Base-by-base conservation (phyloP, 2,888 invertebrate species). In the Eumacrocentrus americanus region DNA sequence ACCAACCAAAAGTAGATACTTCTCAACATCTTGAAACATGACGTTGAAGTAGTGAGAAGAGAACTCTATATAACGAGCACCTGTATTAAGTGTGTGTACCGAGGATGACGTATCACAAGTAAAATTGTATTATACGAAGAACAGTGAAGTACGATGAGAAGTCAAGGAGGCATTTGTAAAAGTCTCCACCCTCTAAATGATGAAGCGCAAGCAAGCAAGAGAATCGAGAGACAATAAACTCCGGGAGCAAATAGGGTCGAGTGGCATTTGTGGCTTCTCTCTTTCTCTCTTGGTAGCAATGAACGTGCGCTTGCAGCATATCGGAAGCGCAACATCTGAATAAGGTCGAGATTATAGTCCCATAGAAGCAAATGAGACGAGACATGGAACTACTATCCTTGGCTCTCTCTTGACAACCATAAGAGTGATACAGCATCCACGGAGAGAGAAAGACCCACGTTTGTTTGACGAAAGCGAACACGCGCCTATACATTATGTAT, bases 401-500 rank as follows among this genome's bases (percentile, higher is more conserved):
- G 37, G 44, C 51, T 56, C 22, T 20, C 29, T 51, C 42, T 57
- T 42, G 52, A 57, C 56, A 57, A 42, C 23, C 29, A 46, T 25
- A 38, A 22, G 40, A 29, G 47, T 12, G n/a, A n/a, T n/a, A n/a
- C n/a, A n/a, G n/a, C n/a, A n/a, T n/a, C n/a, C n/a, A n/a, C n/a
- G n/a, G 40, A 42, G 46, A 40, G 48, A 50, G 14, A 34, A 34
- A 48, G 22, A 57, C 25, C 60, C 48, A 52, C 44, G 48, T 48
- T 58, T 53, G 25, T 47, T 23, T 47, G 14, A 42, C 14, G 58
- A 42, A 57, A 57, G 22, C 38, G 37, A 50, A 57, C 34, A 14
- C 54, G 18, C 12, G 54, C 46, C 61, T 61, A 63, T 64, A 62
- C 55, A 64, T 64, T 64, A 66, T 66, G 61, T 62, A 64, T 63